Percentiles rank a stretch among this genome's conserved stretches.
phyloP scores from a whole-genome alignment of 2,888 invertebrate genomes.

The Caenorhabditis sp. region DNA sequence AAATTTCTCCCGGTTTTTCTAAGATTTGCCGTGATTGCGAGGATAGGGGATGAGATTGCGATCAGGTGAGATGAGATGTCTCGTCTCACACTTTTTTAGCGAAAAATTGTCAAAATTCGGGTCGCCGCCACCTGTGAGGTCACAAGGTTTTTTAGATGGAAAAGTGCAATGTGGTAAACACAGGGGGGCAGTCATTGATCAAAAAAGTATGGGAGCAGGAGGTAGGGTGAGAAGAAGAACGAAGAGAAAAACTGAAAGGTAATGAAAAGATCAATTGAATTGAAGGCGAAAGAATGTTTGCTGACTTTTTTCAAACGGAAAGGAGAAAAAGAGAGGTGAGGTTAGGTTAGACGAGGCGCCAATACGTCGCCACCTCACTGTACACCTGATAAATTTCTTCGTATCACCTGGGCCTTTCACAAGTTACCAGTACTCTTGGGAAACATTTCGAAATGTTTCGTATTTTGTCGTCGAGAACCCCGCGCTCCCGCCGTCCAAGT shows the following conservation, averaged over 20 bases:
- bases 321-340: background rate
- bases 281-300: constrained; percentile 1
- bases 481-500: too few relatives aligned
- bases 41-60: too few relatives aligned
- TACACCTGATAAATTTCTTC: too few relatives aligned
- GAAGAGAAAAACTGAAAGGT: background rate
- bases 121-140: background rate
- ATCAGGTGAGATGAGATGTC: too few relatives aligned
- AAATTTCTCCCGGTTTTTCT: constrained; percentile 11
- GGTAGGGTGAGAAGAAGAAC: background rate
- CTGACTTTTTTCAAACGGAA: too few relatives aligned
- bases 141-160: background rate
- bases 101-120: background rate
- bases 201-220: background rate
- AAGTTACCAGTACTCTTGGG: constrained; percentile 3
- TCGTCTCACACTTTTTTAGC: background rate
- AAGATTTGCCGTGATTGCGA: constrained; percentile 28
- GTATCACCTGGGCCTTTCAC: too few relatives aligned
- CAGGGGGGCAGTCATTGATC: background rate
- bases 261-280: constrained; percentile 5
- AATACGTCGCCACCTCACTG: background rate
- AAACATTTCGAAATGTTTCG: constrained; percentile 55
- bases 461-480: constrained; percentile 41
- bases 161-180: background rate
- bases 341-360: background rate